Evolutionary conservation across 1,140 invertebrate genomes (phyloP), one percentile per base, ranked within the genome.

Genomic region (Temnothorax nylanderi): DNA sequence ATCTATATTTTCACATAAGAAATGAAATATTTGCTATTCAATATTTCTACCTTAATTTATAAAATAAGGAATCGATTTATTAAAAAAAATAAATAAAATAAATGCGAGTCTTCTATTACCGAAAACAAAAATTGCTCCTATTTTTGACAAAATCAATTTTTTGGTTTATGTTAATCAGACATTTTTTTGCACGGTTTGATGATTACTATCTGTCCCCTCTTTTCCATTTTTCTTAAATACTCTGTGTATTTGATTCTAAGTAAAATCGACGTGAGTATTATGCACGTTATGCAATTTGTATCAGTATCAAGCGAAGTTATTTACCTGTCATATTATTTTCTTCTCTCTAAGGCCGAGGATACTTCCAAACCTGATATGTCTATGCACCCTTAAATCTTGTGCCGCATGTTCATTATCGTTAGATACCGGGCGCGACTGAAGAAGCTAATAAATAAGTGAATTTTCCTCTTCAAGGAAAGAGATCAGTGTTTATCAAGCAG

Each of bases 401-500:
- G 6, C 26, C 6, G 18, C 37, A 6, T 41, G 21, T 72, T 71
- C 41, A 51, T 37, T 37, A 44, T 47, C 26, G 51, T 58, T 82
- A 21, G 32, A 37, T 13, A 44, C 67, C 34, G 7, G 69, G 11
- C 26, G 13, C 2, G 54, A 75, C 56, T 60, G 54, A 67, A 47
- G 13, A 60, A 58, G 67, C 2, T 84, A 75, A 75, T 62, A 75
- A 84, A 84, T 75, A 75, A 60, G 54, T 44, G 21, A 60, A 56
- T 74, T 84, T 60, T 44, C 10, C 34, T 44, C 18, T 62, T 37
- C 16, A 13, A 62, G 80, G 44, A 69, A 69, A 84, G 41, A 75
- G 80, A 82, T 74, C 54, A 49, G 26, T 75, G 80, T 84, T 84
- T 74, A 84, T 60, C 80, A 82, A 44, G 54, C 67, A 21, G 41